A percentile compares a stretch with the other conserved stretches of the same genome.
Conservation (phyloP, 2,888 invertebrate species). For the Laspeyria flexula region DNA sequence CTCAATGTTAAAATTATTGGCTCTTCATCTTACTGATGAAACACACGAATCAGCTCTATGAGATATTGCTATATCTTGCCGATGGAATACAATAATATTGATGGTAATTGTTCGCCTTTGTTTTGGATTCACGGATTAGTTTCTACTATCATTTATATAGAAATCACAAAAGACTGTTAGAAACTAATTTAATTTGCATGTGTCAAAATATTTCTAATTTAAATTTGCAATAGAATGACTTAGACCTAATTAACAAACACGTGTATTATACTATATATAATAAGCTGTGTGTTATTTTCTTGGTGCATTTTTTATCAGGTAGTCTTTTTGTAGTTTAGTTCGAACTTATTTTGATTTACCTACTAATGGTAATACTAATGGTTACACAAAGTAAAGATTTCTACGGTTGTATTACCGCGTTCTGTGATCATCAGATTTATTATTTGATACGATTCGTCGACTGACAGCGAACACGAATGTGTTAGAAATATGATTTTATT, state of each 20-base stretch:
- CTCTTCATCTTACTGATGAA: conserved; percentile 24
- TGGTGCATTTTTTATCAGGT: too few species aligned
- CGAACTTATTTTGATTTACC: too few species aligned
- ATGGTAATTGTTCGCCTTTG: conserved; percentile 36
- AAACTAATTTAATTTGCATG: too few species aligned
- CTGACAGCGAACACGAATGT: conserved; percentile 43
- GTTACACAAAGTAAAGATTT: too few species aligned
- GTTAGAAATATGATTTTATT: conserved; percentile 49
- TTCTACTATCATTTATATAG: conserved; percentile 21
- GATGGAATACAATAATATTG: conserved; percentile 40
- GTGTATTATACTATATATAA: too few species aligned
- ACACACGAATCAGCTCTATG: conserved; percentile 24
- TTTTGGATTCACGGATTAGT: conserved; percentile 35
- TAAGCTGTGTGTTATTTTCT: too few species aligned
- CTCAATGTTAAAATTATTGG: conserved; percentile 35
- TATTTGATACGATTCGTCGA: conserved; percentile 46
- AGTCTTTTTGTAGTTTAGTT: too few species aligned
- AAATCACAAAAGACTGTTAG: not conserved
- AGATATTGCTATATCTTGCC: conserved; percentile 29
- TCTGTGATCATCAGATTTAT: conserved; percentile 33
- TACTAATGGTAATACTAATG: too few species aligned
- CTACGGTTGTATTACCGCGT: not conserved
- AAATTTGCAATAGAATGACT: too few species aligned
- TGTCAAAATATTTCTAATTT: too few species aligned
- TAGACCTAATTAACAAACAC: too few species aligned